Percentiles rank a stretch among this genome's conserved stretches.
Conservation (phyloP, 1,140 invertebrate genomes). For the Tribolium madens region DNA sequence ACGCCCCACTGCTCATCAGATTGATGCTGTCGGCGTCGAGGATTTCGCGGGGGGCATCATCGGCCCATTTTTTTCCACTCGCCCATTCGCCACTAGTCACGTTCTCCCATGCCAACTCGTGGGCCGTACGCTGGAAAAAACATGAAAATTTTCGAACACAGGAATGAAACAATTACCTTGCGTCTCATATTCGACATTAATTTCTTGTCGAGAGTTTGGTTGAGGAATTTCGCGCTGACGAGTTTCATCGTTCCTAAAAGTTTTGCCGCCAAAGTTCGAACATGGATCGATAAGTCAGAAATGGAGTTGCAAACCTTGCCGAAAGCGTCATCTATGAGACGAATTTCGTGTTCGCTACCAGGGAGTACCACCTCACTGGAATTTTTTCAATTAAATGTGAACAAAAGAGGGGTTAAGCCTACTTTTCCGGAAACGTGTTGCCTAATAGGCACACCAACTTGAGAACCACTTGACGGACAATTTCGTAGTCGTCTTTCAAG, state of each 20-base stretch:
- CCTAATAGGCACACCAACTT: conserved; percentile 88
- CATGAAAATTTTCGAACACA: conserved; percentile 59
- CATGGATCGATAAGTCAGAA: conserved; percentile 91
- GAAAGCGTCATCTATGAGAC: conserved; percentile 97
- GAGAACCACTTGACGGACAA: conserved; percentile 87
- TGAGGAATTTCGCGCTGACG: conserved; percentile 90
- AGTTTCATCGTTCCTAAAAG: conserved; percentile 87
- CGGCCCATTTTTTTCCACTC: conserved; percentile 91
- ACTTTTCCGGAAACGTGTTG: conserved; percentile 90
- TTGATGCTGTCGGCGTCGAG: conserved; percentile 83
- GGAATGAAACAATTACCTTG: conserved; percentile 59
- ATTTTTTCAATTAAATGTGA: conserved; percentile 32
- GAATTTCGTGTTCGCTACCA: conserved; percentile 80
- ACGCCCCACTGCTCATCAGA: conserved; percentile 92
- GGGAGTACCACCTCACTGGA: conserved; percentile 74
- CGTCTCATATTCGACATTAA: conserved; percentile 96
- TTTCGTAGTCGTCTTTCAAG: conserved; percentile 94
- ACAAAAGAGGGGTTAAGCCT: conserved; percentile 56
- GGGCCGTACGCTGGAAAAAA: conserved; percentile 74
- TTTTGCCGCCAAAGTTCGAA: conserved; percentile 83
- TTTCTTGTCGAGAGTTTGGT: conserved; percentile 98
- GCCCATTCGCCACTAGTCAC: conserved; percentile 90
- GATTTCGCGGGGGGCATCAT: conserved; percentile 85
- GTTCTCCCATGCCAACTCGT: conserved; percentile 85
- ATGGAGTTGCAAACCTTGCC: conserved; percentile 93